Base-by-base conservation (phyloP, 2,113 vertebrate genomes). In the Mastomys natalensis region DNA sequence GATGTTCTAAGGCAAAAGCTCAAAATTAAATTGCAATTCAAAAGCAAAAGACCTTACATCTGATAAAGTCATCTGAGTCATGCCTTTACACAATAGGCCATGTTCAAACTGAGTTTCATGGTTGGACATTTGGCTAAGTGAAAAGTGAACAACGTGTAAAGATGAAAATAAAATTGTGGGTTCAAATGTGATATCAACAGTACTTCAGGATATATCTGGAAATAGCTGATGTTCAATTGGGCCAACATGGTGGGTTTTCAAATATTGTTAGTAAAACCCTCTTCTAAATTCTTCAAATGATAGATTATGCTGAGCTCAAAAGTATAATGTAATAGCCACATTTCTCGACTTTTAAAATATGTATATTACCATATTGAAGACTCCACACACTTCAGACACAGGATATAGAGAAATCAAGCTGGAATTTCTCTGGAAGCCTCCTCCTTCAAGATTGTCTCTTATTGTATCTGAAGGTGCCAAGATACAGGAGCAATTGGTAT, bases 291-390 rank as follows among this genome's bases (percentile, higher is more conserved):
- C 68, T 68, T 55, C 66, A 80, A 89, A 77, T 81, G 43, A 82
- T 60, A 97, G 45, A 78, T 88, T 89, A 90, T 60, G 31, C 51
- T 89, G 10, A 89, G 70, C 17, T 94, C 19, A 70, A 89, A 92
- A 90, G 73, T 64, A 90, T 34, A 89, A 90, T 95, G 76, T 72
- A 24, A 89, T 62, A 87, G 72, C 55, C 37, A 94, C 66, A 16
- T 34, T 89, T 13, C 24, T 89, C 43, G 86, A 37, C 70, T 89
- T 87, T 89, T 87, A 85, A 89, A 87, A 37, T 37, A 40, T 45
- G 21, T 55, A 45, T 40, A 31, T 78, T 3, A 77, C 24, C 48
- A 43, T 84, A 58, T 8, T 62, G 55, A 84, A 40, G n/a, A 62
- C 55, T 58, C 55, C n/a, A 43, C 24, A 62, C 40, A 29, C 55